phyloP scores from a whole-genome alignment of 2,113 vertebrate genomes.

The Phylloscopus trochiloides region DNA sequence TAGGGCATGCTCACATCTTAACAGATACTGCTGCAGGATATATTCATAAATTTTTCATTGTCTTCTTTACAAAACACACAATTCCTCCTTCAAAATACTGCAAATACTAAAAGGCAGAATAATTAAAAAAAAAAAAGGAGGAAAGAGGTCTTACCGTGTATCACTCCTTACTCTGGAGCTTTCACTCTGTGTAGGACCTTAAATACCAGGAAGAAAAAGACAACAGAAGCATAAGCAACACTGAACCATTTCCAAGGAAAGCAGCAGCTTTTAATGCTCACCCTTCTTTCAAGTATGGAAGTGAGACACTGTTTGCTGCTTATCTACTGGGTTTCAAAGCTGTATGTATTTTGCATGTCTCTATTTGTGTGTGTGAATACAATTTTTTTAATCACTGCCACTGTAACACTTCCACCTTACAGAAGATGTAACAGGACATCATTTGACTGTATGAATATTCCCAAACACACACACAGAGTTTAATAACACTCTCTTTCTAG shows the following conservation, averaged over 20 bases:
- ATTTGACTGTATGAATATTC: not conserved
- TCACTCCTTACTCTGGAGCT: conserved; percentile 80
- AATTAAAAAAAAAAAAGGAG: not conserved
- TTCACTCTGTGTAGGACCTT: conserved; percentile 81
- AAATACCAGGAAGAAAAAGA: conserved; percentile 49
- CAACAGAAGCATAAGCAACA: not conserved
- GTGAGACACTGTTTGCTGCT: not conserved
- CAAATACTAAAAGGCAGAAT: not conserved
- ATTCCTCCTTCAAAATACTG: not conserved
- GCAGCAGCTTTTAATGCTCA: not conserved
- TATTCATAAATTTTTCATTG: not conserved
- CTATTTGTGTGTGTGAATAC: not conserved
- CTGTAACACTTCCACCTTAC: not conserved
- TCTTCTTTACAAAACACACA: not conserved
- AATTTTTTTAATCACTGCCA: not conserved
- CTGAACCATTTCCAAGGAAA: not conserved
- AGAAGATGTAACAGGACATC: not conserved
- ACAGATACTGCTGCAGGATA: not conserved
- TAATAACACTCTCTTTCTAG: not conserved
- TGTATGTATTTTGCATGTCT: not conserved
- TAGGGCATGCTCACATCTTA: not conserved
- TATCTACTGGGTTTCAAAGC: not conserved
- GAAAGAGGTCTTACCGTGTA: conserved; percentile 58
- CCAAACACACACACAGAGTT: not conserved
- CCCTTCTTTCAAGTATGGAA: not conserved